phyloP scores from a whole-genome alignment of 2,113 vertebrate species.

The Cephalopholis sonnerati region DNA sequence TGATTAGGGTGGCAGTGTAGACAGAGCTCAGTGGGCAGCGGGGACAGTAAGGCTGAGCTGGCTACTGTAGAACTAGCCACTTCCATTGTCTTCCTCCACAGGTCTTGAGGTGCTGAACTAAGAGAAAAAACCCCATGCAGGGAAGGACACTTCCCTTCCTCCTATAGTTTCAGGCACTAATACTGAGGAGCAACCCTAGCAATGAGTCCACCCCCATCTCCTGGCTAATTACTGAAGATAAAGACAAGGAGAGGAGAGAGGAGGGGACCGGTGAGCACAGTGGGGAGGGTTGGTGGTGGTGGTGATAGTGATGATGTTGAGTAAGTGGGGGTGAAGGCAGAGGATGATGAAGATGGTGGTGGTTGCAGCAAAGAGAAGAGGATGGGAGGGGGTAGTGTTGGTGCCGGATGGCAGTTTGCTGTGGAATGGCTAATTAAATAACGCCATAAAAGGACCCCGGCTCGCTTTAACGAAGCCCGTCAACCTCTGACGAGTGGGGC shows the following conservation, averaged over 20 bases:
- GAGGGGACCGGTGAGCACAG: constrained; percentile 38
- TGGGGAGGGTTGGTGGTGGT: constrained; percentile 28
- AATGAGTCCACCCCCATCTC: constrained; percentile 63
- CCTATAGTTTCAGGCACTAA: constrained; percentile 53
- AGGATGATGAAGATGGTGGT: constrained; percentile 38
- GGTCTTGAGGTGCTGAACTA: constrained; percentile 57
- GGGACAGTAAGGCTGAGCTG: constrained; percentile 80
- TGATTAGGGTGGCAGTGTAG: constrained; percentile 69
- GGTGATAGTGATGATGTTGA: constrained; percentile 74
- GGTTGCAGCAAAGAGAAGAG: constrained; percentile 30
- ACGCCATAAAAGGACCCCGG: constrained; percentile 84
- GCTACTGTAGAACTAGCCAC: constrained; percentile 68
- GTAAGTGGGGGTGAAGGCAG: constrained; percentile 56
- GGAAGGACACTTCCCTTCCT: constrained; percentile 65
- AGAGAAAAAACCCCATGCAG: constrained; percentile 69
- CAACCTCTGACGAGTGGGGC: constrained; percentile 76
- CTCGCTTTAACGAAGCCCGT: constrained; percentile 88
- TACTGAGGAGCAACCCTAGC: constrained; percentile 43
- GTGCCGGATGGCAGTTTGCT: constrained; percentile 80
- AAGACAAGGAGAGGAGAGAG: constrained; percentile 69
- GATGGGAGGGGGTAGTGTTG: background rate
- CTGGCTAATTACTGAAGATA: constrained; percentile 80
- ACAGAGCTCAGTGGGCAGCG: constrained; percentile 78
- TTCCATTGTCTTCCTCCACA: constrained; percentile 70
- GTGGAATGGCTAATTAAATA: constrained; percentile 89